Conservation (phyloP, 1,140 invertebrate genomes). For the Lethrus apterus region DNA sequence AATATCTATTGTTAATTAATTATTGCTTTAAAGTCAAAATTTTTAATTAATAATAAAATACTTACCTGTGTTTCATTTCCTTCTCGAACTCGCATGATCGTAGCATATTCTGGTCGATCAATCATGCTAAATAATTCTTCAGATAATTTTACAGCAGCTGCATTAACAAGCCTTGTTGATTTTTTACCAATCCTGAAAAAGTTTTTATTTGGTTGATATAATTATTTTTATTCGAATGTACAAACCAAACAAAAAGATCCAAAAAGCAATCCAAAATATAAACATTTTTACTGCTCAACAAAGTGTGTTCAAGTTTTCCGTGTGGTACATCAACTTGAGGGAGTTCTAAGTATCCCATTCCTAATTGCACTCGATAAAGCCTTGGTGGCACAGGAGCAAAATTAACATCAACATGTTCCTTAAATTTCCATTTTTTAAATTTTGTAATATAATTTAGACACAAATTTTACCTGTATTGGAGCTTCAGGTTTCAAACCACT, state of each 20-base stretch:
- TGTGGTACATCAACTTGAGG: slow-evolving; percentile 88
- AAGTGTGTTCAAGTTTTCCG: slow-evolving; percentile 61
- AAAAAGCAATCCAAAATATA: slow-evolving; percentile 94
- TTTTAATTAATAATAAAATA: not conserved
- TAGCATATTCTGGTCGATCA: slow-evolving; percentile 77
- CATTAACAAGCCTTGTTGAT: slow-evolving; percentile 89
- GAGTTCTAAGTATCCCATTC: slow-evolving; percentile 97
- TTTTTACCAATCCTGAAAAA: slow-evolving; percentile 89
- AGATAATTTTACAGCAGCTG: slow-evolving; percentile 92
- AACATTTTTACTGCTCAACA: slow-evolving; percentile 89
- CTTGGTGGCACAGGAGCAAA: slow-evolving; percentile 70
- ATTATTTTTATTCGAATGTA: slow-evolving; percentile 15
- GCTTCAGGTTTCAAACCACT: slow-evolving; percentile 37
- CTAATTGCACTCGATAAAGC: slow-evolving; percentile 90
- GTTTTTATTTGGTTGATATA: not conserved
- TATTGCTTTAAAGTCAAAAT: not conserved
- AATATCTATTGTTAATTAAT: slow-evolving; percentile 66
- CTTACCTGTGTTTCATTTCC: slow-evolving; percentile 67
- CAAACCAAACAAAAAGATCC: slow-evolving; percentile 97
- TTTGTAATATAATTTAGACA: slow-evolving; percentile 6
- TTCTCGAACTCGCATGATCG: slow-evolving; percentile 83
- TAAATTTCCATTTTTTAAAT: slow-evolving; percentile 13
- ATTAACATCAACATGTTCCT: slow-evolving; percentile 77
- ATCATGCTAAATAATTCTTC: slow-evolving; percentile 94
- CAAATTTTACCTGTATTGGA: not conserved